Base-by-base conservation (phyloP, 2,888 invertebrate genomes). In the Nipponacmea schrenckii region DNA sequence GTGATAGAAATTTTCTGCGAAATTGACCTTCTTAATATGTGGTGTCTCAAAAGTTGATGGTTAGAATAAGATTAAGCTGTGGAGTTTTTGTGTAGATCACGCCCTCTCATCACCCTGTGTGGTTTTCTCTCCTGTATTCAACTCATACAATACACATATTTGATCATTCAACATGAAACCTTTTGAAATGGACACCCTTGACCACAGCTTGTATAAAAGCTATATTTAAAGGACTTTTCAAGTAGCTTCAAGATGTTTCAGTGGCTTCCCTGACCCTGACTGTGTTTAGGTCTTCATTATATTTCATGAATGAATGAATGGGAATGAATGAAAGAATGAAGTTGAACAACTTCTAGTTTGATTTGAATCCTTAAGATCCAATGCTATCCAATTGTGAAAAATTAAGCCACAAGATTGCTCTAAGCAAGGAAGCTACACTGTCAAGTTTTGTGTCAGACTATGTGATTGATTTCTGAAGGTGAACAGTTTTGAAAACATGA, bases 101-200 rank as follows among this genome's bases (percentile, higher is more conserved):
- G 17, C 27, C 24, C 27, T 62, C 24, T 62, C 24, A 26, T 26
- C 56, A 24, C 56, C 56, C 24, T 56, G 56, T 56, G 56, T 56
- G 56, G 56, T 56, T 20, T 56, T 24, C 56, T 56, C 56, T 56
- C 20, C 24, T 20, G 20, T 56, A 56, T 56, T 56, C 56, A 56
- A 56, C 56, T 56, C 56, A 56, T 56, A 56, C 56, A 56, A 24
- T 56, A 24, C 56, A 8, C 12, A 10, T 56, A 56, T 56, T 56
- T 56, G 56, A 24, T 56, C 56, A 56, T 24, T 56, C 56, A 56
- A 56, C 56, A 56, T 12, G 24, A 56, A 56, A 24, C 24, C 56
- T 56, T 56, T 56, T 56, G 56, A 56, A 56, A 56, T 56, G 56
- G 56, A 56, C 56, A 56, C 56, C 56, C 56, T 24, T 56, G 56